Evolutionary conservation across 2,888 invertebrate genomes (phyloP).

Genomic region (Junonia oenone): DNA sequence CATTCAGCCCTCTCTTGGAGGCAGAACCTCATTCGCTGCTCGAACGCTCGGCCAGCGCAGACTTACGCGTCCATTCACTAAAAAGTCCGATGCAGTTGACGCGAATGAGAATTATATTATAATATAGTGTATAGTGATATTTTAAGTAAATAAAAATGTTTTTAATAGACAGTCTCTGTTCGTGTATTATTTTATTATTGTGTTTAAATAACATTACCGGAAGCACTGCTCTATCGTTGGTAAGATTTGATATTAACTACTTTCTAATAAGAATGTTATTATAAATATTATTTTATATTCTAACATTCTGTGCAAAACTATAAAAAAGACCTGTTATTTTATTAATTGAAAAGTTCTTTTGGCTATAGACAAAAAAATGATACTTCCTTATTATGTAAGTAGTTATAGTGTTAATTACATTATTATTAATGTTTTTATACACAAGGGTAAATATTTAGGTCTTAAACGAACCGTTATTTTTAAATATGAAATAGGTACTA

Average conservation of each 20-base stretch:
- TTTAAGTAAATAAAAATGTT: slow-evolving; percentile 1
- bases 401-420: background rate
- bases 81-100: background rate
- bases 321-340: too few relatives aligned
- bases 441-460: too few relatives aligned
- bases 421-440: too few relatives aligned
- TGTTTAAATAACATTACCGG: slow-evolving; percentile 50
- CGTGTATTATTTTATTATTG: slow-evolving; percentile 43
- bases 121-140: background rate
- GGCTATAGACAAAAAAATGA: too few relatives aligned
- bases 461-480: background rate
- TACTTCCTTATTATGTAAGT: too few relatives aligned
- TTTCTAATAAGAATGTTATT: background rate
- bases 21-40: slow-evolving; percentile 28
- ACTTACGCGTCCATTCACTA: slow-evolving; percentile 1
- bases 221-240: slow-evolving; percentile 49
- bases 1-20: slow-evolving; percentile 36
- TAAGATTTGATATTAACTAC: slow-evolving; percentile 33
- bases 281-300: too few relatives aligned
- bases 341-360: too few relatives aligned
- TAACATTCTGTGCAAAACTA: too few relatives aligned
- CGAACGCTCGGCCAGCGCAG: slow-evolving; percentile 18
- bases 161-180: slow-evolving; percentile 33
- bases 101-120: background rate
- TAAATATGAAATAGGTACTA: background rate